Evolutionary conservation across 1,140 invertebrate genomes (phyloP), one percentile per base, ranked within the genome.

Genomic region (Drosophila nikananu): DNA sequence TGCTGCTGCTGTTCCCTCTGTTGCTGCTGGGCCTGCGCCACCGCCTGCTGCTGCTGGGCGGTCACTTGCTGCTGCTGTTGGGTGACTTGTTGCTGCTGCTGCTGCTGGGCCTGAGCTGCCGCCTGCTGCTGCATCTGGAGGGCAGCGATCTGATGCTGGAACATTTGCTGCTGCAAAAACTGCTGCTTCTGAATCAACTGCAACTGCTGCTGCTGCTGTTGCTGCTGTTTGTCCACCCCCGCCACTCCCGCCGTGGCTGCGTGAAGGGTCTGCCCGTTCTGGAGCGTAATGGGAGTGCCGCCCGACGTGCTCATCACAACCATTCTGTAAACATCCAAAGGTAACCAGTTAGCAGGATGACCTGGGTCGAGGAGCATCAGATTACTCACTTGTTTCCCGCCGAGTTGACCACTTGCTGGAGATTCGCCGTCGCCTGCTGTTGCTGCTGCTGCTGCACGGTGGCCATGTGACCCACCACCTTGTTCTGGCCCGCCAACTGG

Each of bases 401-500:
- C 27, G 92, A 77, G 21, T 92, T 90, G 5, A 92, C 92, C 57
- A 93, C 91, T 72, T 92, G 92, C 80, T 94, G 94, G 59, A 93
- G 64, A 71, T 81, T 93, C 92, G 94, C 81, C 81, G 79, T 30
- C 77, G 91, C 61, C 61, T 55, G 81, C 57, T 91, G 81, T 86
- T 77, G 92, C 58, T 91, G 81, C 87, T 77, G 92, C 58, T 73
- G 75, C 61, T 72, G 77, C 46, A 74, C 68, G 19, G 71, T 73
- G 46, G 71, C 23, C 67, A 74, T 84, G 15, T 64, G 74, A 41
- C 49, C 81, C 9, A 60, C 65, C 41, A 79, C 65, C 68, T 92
- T 76, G 23, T 58, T 95, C 95, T 95, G 68, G 94, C 95, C 95
- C 94, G 51, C 37, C 67, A 74, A 41, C 49, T 86, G 87, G 2